Evolutionary conservation across 92 coral and sea anemone species (phyloP).

Genomic region (Zoanthus sociatus): DNA sequence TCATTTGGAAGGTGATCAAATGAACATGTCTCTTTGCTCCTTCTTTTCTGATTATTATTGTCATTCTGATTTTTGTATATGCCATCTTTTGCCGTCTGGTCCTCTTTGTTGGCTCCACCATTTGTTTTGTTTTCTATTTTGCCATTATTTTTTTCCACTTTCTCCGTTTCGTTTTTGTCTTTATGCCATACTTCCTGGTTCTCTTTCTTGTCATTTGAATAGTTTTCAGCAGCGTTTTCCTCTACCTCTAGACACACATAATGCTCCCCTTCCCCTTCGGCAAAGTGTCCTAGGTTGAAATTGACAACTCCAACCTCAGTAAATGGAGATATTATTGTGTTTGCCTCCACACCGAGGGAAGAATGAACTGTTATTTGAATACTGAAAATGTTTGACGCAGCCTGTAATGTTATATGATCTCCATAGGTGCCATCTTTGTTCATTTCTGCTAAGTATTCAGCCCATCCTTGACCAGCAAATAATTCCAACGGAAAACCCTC

Average conservation of each 20-base stretch:
- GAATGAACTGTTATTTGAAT: constrained; percentile 30
- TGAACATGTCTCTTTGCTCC: constrained; percentile 46
- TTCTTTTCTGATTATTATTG: constrained; percentile 41
- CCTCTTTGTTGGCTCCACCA: constrained; percentile 40
- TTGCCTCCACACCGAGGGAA: constrained; percentile 2
- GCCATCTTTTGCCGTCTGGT: constrained; percentile 37
- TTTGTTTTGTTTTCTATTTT: constrained; percentile 45
- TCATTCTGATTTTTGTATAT: constrained; percentile 43
- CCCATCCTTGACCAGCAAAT: constrained; percentile 15
- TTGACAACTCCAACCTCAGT: not conserved
- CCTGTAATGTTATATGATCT: constrained; percentile 45
- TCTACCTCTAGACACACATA: constrained; percentile 50
- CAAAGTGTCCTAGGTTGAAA: no score
- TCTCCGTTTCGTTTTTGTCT: constrained; percentile 50
- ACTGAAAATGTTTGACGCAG: constrained; percentile 48
- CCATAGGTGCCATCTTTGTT: constrained; percentile 51
- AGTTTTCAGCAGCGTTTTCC: constrained; percentile 45
- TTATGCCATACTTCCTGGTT: constrained; percentile 42
- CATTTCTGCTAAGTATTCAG: constrained; percentile 43
- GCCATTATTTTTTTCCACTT: constrained; percentile 34
- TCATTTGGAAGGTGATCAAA: constrained; percentile 52
- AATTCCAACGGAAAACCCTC: constrained; percentile 44
- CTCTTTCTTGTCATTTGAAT: constrained; percentile 41
- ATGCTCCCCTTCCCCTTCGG: not conserved
- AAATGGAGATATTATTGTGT: constrained; percentile 20